These are phyloP conservation scores for Pachycephala philippinensis DNA, from an alignment of 2,113 vertebrate species.

Conservation along the genomic window DNA sequence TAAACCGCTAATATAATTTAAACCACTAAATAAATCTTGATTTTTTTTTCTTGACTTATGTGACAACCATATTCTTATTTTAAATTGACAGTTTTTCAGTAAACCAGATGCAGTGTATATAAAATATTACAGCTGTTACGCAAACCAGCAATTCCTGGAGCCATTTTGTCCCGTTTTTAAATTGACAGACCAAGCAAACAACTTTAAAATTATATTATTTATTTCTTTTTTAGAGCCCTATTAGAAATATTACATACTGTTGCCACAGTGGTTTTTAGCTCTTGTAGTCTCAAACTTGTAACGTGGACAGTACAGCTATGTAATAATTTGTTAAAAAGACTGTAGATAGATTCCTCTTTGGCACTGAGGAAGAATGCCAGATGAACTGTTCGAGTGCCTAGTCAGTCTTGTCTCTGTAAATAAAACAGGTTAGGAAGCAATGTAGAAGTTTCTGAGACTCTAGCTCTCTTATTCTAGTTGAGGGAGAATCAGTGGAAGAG, in stretches of 20 bases:
- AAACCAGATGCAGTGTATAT: neutral
- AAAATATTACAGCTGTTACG: neutral
- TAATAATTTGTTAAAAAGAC: neutral
- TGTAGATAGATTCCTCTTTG: neutral
- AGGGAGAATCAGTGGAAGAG: neutral
- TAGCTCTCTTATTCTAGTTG: neutral
- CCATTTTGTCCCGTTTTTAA: neutral
- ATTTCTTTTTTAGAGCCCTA: neutral
- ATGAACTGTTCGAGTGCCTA: neutral
- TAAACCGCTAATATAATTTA: neutral
- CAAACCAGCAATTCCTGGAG: neutral
- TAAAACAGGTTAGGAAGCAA: neutral
- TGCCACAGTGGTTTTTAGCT: neutral
- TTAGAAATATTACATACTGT: neutral
- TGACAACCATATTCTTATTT: neutral
- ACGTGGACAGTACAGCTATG: neutral
- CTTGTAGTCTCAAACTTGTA: neutral
- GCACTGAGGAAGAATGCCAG: neutral
- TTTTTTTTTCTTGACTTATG: neutral
- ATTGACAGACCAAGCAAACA: neutral
- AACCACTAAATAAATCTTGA: neutral
- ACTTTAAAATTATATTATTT: neutral
- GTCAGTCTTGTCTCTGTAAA: neutral
- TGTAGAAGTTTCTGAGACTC: neutral
- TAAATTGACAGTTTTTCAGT: neutral